These are phyloP conservation scores for Xenops minutus DNA, from an alignment of 2,797 vertebrate genomes.

Conservation along the genomic window DNA sequence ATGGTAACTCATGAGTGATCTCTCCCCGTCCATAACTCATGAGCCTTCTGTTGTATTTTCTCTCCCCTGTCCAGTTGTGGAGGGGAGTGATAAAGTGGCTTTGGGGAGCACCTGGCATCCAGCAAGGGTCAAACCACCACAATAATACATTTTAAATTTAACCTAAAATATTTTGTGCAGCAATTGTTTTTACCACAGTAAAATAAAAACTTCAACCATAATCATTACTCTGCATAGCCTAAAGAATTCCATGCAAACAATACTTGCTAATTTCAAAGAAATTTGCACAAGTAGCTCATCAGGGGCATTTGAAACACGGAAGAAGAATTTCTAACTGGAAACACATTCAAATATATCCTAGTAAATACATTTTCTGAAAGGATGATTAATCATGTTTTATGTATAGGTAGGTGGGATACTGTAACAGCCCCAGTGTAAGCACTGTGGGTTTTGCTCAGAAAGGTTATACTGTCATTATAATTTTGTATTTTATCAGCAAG, in stretches of 20 bases:
- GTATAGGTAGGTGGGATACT: not conserved
- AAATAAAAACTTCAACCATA: not conserved
- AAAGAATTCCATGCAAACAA: not conserved
- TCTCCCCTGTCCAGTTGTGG: not conserved
- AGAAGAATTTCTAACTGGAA: not conserved
- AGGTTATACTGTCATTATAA: not conserved
- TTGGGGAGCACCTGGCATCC: not conserved
- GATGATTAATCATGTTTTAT: not conserved
- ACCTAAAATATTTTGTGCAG: not conserved
- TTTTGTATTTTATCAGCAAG: not conserved
- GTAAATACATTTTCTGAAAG: not conserved
- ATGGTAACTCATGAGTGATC: not conserved
- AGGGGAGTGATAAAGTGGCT: not conserved
- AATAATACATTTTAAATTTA: not conserved
- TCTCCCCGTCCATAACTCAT: not conserved
- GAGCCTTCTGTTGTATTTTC: fast-evolving
- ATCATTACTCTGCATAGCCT: not conserved
- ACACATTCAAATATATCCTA: not conserved
- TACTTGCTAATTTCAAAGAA: not conserved
- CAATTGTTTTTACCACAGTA: not conserved
- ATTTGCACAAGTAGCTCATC: not conserved
- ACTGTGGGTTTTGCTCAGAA: not conserved
- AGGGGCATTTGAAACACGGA: not conserved
- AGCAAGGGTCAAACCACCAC: not conserved
- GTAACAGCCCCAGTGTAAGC: not conserved